Evolutionary conservation across 92 coral and sea anemone species (phyloP).

Genomic region (Porites cylindrica): DNA sequence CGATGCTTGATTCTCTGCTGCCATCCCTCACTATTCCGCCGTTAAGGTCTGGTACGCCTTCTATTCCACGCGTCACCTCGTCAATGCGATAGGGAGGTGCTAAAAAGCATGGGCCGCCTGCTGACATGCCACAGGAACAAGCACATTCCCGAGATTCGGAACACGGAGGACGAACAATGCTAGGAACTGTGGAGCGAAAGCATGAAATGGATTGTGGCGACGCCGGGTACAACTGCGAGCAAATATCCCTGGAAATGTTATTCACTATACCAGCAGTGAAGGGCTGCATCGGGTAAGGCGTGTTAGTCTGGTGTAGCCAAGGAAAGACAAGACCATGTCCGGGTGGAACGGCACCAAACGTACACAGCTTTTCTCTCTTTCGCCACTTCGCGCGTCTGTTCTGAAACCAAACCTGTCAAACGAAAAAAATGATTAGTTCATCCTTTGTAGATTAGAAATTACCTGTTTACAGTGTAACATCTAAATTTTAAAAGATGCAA

Average conservation of each 20-base stretch:
- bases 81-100: constrained; percentile 61
- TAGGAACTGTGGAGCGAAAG: constrained; percentile 50
- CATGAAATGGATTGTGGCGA: constrained; percentile 48
- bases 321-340: constrained; percentile 57
- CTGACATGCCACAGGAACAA: constrained; percentile 49
- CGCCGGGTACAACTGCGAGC: constrained; percentile 21
- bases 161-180: constrained; percentile 52
- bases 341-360: constrained; percentile 85
- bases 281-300: constrained; percentile 51
- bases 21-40: constrained; percentile 58
- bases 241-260: constrained; percentile 36
- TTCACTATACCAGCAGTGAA: constrained; percentile 39
- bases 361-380: constrained; percentile 96
- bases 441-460: too few relatives aligned
- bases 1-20: constrained; percentile 89
- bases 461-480: too few relatives aligned
- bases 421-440: neutral
- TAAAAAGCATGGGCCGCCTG: constrained; percentile 63
- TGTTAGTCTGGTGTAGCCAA: constrained; percentile 45
- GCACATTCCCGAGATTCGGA: constrained; percentile 68
- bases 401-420: constrained; percentile 97
- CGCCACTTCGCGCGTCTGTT: constrained; percentile 99
- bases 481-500: neutral
- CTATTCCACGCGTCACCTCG: constrained; percentile 53
- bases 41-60: constrained; percentile 44